Conservation (phyloP, 2,113 vertebrate genomes). For the Pterophyllum scalare region DNA sequence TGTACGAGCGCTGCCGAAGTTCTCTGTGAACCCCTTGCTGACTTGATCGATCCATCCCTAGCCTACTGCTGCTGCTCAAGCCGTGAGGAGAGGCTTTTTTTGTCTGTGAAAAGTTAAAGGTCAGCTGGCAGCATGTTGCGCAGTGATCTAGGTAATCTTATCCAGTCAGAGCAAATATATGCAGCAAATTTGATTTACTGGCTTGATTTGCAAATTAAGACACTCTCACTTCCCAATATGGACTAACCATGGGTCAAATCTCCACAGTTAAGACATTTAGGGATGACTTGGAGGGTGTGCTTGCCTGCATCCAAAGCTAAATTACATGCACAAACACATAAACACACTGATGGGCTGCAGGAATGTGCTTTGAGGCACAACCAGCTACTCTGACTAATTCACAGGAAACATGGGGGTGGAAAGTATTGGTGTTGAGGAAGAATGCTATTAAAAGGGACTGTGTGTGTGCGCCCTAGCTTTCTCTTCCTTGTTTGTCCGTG, state of each 20-base stretch:
- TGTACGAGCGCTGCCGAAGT: constrained; percentile 27
- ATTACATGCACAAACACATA: constrained; percentile 39
- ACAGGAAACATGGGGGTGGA: constrained; percentile 58
- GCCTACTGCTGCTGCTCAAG: constrained; percentile 16
- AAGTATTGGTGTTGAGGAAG: constrained; percentile 61
- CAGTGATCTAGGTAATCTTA: constrained; percentile 10
- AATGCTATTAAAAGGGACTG: constrained; percentile 32
- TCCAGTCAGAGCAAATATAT: constrained; percentile 27
- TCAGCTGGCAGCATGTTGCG: constrained; percentile 28
- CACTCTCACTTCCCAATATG: constrained; percentile 1
- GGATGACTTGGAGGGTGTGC: not conserved
- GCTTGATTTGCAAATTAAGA: constrained; percentile 13
- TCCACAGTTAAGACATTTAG: not conserved
- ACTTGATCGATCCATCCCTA: constrained; percentile 15
- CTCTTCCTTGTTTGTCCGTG: constrained; percentile 16
- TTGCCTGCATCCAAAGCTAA: not conserved
- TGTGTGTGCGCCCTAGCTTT: not conserved
- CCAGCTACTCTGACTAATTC: constrained; percentile 53
- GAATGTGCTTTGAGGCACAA: constrained; percentile 56
- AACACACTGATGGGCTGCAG: constrained; percentile 38
- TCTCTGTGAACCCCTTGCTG: constrained; percentile 17
- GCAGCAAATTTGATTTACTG: constrained; percentile 42
- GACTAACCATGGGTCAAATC: constrained; percentile 6
- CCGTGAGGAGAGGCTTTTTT: not conserved
- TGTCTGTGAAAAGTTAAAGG: constrained; percentile 40